Conservation (phyloP, 2,113 vertebrate genomes). For the Trogon surrucura region DNA sequence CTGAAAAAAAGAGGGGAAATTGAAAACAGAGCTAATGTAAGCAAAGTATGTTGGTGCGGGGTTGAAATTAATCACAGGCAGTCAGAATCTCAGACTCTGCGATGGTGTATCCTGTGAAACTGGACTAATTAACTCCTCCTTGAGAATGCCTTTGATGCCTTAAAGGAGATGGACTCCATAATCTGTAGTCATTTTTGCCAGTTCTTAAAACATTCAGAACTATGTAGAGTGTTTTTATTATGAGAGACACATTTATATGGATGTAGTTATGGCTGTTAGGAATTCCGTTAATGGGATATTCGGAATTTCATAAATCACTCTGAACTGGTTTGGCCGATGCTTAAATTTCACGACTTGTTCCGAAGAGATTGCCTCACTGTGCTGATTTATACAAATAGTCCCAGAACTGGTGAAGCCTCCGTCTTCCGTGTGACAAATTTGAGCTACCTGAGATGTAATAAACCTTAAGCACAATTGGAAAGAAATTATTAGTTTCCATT, state of each 20-base stretch:
- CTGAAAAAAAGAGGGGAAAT: slow-evolving; percentile 15
- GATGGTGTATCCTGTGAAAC: slow-evolving; percentile 65
- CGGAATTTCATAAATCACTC: slow-evolving; percentile 57
- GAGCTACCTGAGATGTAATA: slow-evolving; percentile 40
- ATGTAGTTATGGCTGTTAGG: slow-evolving; percentile 62
- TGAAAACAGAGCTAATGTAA: slow-evolving; percentile 59
- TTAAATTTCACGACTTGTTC: slow-evolving; percentile 49
- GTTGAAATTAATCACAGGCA: slow-evolving; percentile 63
- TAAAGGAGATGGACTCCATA: slow-evolving; percentile 53
- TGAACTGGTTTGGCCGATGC: slow-evolving; percentile 33
- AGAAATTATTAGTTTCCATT: slow-evolving; percentile 24
- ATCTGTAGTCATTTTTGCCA: slow-evolving; percentile 62
- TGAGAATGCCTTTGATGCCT: slow-evolving; percentile 67
- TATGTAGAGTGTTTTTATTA: slow-evolving; percentile 58
- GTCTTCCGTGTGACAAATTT: not conserved
- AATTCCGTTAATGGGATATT: slow-evolving; percentile 62
- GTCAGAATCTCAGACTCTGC: slow-evolving; percentile 50
- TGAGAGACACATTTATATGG: slow-evolving; percentile 66
- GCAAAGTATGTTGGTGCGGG: slow-evolving; percentile 47
- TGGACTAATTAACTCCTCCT: slow-evolving; percentile 66
- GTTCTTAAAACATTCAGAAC: slow-evolving; percentile 66
- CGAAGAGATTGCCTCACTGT: slow-evolving; percentile 34
- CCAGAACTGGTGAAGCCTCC: not conserved
- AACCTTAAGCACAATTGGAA: slow-evolving; percentile 32
- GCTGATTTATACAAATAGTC: slow-evolving; percentile 37